A percentile compares a stretch with the other conserved stretches of the same genome.
These are phyloP conservation scores for Stichopus chloronotus DNA, from an alignment of 35 echinoderm and acorn worm species.

Conservation along the genomic window DNA sequence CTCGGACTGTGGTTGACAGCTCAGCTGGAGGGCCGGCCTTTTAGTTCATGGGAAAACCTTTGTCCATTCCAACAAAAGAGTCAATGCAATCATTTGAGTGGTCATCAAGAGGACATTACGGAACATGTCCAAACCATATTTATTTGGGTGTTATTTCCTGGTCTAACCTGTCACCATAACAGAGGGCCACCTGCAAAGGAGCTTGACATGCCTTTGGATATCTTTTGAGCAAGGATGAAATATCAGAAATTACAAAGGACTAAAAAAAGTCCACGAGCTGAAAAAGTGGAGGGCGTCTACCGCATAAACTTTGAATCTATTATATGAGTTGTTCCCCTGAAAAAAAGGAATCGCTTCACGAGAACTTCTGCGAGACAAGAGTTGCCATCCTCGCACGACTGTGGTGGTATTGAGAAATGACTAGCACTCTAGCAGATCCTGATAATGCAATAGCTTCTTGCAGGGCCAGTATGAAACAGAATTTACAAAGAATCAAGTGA, in stretches of 20 bases:
- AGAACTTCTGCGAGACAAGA: no score
- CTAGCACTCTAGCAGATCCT: no score
- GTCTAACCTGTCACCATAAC: neutral
- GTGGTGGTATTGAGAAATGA: no score
- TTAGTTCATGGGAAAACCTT: neutral
- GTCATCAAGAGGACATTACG: neutral
- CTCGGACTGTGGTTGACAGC: slow-evolving; percentile 30
- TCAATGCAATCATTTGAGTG: neutral
- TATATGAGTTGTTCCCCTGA: no score
- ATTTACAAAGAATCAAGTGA: no score
- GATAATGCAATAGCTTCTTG: no score
- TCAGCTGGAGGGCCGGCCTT: slow-evolving; percentile 10
- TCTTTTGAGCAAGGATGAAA: neutral
- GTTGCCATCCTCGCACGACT: no score
- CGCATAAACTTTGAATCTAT: no score
- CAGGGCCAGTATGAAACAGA: no score
- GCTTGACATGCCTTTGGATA: neutral
- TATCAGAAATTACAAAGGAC: neutral
- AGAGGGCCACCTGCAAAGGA: neutral
- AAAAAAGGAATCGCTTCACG: no score
- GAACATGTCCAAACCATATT: neutral
- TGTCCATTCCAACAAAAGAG: slow-evolving; percentile 28
- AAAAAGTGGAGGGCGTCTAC: no score
- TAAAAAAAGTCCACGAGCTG: neutral
- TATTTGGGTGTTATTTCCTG: neutral